Evolutionary conservation across 2,113 vertebrate genomes (phyloP).

Genomic region (Garra rufa): DNA sequence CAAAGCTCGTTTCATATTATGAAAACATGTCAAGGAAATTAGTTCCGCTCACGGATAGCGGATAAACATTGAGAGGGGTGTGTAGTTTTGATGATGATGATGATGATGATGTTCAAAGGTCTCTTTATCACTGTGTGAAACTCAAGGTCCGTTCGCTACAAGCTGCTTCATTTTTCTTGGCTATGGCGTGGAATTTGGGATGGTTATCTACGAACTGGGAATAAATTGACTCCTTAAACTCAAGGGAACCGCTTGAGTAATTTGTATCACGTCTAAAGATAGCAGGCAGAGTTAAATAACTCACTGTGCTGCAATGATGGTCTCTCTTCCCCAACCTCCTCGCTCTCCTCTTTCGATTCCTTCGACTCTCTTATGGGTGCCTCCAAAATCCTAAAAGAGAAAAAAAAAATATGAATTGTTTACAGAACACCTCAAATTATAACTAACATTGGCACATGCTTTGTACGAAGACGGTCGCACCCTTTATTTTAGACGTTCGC

Average conservation of each 20-base stretch:
- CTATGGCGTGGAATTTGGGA: slow-evolving; percentile 22
- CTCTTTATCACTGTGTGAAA: slow-evolving; percentile 24
- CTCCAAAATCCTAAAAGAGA: slow-evolving; percentile 57
- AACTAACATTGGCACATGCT: slow-evolving; percentile 15
- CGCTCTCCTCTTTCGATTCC: slow-evolving; percentile 58
- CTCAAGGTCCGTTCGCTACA: not conserved
- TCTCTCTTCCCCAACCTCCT: slow-evolving; percentile 66
- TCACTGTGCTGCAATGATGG: slow-evolving; percentile 58
- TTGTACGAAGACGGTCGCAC: slow-evolving; percentile 8
- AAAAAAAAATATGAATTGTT: slow-evolving; percentile 19
- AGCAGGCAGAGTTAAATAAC: slow-evolving; percentile 55
- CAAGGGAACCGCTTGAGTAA: not conserved
- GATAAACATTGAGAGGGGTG: slow-evolving; percentile 17
- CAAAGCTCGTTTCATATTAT: slow-evolving; percentile 9
- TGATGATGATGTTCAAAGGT: slow-evolving; percentile 23
- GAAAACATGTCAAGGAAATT: slow-evolving; percentile 25
- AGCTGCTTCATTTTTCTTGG: slow-evolving; percentile 18
- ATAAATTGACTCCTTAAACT: slow-evolving; percentile 1
- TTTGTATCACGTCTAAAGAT: slow-evolving; percentile 28
- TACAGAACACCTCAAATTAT: not conserved
- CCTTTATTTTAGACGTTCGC: slow-evolving; percentile 17
- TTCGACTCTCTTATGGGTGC: slow-evolving; percentile 53
- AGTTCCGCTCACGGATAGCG: not conserved
- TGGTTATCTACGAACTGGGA: slow-evolving; percentile 17
- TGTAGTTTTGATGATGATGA: not conserved